Evolutionary conservation across 2,888 invertebrate genomes (phyloP).

Genomic region (Piscicola geometra): DNA sequence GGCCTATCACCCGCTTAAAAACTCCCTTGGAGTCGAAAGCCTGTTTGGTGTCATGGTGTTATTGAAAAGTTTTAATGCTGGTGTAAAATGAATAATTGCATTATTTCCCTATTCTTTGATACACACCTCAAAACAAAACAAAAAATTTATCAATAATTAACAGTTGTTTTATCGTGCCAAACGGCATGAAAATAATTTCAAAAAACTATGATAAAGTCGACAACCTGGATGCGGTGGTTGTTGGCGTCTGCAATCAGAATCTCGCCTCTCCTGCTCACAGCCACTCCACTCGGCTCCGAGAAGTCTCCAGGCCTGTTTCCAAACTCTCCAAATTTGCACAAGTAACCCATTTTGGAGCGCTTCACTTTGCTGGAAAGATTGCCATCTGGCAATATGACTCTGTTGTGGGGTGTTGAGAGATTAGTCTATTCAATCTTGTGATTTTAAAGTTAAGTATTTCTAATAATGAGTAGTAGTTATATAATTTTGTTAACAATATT

Average conservation of each 20-base stretch:
- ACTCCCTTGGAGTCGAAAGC: conserved; percentile 93
- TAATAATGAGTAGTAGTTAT: too few relatives aligned
- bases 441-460: too few relatives aligned
- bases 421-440: too few relatives aligned
- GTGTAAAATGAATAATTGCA: not conserved
- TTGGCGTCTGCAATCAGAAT: conserved; percentile 95
- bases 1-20: conserved; percentile 96
- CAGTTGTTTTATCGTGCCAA: too few relatives aligned
- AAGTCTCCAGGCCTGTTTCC: conserved; percentile 79
- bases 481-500: too few relatives aligned
- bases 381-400: conserved; percentile 65
- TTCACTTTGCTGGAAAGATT: conserved; percentile 76
- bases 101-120: too few relatives aligned
- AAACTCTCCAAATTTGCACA: conserved; percentile 99
- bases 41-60: too few relatives aligned
- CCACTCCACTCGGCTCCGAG: conserved; percentile 97
- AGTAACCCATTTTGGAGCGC: conserved; percentile 98
- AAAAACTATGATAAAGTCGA: too few relatives aligned
- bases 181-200: too few relatives aligned
- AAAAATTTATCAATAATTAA: too few relatives aligned
- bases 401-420: conserved; percentile 55
- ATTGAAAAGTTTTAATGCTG: not conserved
- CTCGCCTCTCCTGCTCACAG: conserved; percentile 97
- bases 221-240: conserved; percentile 94
- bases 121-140: too few relatives aligned